Percentiles rank a stretch among this genome's conserved stretches.
These are phyloP conservation scores for Clistopyga incitator DNA, from an alignment of 2,888 invertebrate species.

Conservation along the genomic window DNA sequence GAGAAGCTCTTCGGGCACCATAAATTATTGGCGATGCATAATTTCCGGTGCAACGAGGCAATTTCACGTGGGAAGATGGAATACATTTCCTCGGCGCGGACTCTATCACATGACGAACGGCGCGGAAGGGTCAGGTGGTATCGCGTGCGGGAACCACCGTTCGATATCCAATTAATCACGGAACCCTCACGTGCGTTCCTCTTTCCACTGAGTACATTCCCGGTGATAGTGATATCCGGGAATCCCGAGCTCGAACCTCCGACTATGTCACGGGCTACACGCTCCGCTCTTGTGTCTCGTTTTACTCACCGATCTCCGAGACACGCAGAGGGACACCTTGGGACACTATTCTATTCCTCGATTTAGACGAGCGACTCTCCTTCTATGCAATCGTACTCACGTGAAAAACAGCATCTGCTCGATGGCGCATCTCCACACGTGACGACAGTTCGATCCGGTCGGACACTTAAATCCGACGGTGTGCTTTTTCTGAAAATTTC, in stretches of 20 bases:
- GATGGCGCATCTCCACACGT: slow-evolving; percentile 98
- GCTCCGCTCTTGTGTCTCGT: slow-evolving; percentile 10
- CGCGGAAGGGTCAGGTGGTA: neutral
- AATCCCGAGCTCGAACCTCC: slow-evolving; percentile 32
- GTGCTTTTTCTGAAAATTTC: slow-evolving; percentile 92
- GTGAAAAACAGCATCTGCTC: slow-evolving; percentile 99
- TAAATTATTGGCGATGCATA: neutral
- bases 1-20: too few relatives aligned
- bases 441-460: slow-evolving; percentile 95
- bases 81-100: slow-evolving; percentile 1
- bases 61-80: neutral
- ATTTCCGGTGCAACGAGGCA: neutral
- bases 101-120: neutral
- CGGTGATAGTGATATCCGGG: slow-evolving; percentile 13
- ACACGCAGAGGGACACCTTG: slow-evolving; percentile 6
- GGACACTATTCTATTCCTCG: neutral
- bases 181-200: slow-evolving; percentile 11
- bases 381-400: slow-evolving; percentile 86
- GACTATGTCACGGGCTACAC: slow-evolving; percentile 2
- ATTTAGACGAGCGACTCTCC: neutral
- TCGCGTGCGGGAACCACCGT: slow-evolving; percentile 16
- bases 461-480: slow-evolving; percentile 98
- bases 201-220: neutral
- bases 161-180: slow-evolving; percentile 55
- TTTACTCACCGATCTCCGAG: slow-evolving; percentile 15